phyloP scores from a whole-genome alignment of 2,888 invertebrate species.

The Bimastos eiseni region DNA sequence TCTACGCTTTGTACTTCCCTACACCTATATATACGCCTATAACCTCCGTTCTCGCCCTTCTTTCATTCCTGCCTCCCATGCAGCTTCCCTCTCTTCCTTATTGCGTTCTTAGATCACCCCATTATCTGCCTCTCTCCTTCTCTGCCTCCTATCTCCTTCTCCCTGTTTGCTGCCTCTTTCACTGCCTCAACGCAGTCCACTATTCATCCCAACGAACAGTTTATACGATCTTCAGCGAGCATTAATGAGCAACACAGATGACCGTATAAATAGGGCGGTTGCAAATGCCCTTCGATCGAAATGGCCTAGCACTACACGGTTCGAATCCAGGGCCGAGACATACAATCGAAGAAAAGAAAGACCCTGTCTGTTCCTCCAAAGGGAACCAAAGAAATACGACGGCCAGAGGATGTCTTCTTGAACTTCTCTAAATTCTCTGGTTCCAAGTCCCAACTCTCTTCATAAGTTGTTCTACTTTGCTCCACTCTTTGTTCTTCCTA shows the following conservation, averaged over 20 bases:
- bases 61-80: background rate
- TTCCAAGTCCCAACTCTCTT: too few species aligned
- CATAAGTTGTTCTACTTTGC: too few species aligned
- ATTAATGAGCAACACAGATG: background rate
- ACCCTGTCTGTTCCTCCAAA: too few species aligned
- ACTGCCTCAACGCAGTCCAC: background rate
- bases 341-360: too few species aligned
- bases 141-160: background rate
- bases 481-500: too few species aligned
- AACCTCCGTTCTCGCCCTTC: background rate
- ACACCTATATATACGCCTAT: too few species aligned
- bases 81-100: background rate
- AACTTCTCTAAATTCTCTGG: too few species aligned
- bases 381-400: too few species aligned
- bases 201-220: background rate
- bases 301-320: too few species aligned
- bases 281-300: background rate
- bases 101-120: background rate
- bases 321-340: too few species aligned
- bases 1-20: background rate
- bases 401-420: too few species aligned
- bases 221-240: background rate
- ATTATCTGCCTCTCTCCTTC: background rate
- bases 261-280: background rate
- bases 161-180: background rate